Evolutionary conservation across 2,113 vertebrate genomes (phyloP), one percentile per base, ranked within the genome.

Genomic region (Vulpes vulpes): DNA sequence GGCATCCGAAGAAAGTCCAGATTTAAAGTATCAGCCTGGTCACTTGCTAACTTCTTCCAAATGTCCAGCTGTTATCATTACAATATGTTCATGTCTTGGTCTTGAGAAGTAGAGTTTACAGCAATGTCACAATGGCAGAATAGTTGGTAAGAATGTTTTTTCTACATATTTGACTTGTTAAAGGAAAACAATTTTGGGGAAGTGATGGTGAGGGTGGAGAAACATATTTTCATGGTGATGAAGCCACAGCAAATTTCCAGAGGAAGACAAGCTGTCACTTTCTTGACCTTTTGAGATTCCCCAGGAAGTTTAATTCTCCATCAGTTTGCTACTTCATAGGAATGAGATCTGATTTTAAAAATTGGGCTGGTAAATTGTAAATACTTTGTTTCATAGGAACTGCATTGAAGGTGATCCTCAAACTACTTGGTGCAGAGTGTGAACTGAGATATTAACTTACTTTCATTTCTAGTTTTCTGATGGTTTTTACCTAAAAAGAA

Each of bases 191-290:
- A 8, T 78, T 17, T 95, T 96, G 97, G 67, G 94, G 96, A 95
- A 38, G 38, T 97, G 91, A 82, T 89, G 92, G 59, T 57, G 64
- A 94, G 64, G 71, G 69, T 11, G 87, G 93, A 96, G 57, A 62
- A 57, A 97, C 96, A 53, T 91, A 92, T 96, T 98, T 98, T 86
- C 71, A 59, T 78, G 71, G 94, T 94, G 95, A 95, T 91, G 94
- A 85, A 96, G 62, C 15, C 65, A 97, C 71, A 95, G 8, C 67
- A 60, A 92, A 62, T 94, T 98, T 98, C 91, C 95, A 95, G 51
- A 71, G 14, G 93, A 96, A 96, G 78, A 89, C 71, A 95, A 92
- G 71, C 57, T 97, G 92, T 82, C 83, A 95, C 35, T 95, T 94
- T 87, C 59, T 65, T 96, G 94, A 94, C 89, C 89, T 97, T 95